These are phyloP conservation scores for Dasysyrphus albostriatus DNA, from an alignment of 2,888 invertebrate genomes.

Conservation along the genomic window DNA sequence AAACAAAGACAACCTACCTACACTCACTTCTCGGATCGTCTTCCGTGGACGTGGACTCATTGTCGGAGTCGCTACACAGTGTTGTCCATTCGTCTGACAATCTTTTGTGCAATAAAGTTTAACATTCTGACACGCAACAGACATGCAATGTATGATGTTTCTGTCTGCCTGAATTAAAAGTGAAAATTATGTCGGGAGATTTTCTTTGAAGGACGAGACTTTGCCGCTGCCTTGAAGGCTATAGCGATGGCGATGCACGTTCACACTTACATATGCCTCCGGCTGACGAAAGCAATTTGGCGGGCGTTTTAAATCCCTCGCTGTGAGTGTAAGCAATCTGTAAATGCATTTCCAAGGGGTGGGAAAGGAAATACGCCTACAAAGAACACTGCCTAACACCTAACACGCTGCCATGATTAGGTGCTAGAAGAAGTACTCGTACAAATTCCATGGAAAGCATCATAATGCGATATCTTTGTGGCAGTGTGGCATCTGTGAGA, in stretches of 20 bases:
- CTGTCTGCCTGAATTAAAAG: slow-evolving; percentile 59
- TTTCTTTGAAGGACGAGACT: slow-evolving; percentile 55
- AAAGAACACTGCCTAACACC: not conserved
- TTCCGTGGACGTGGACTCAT: not conserved
- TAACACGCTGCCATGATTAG: slow-evolving; percentile 42
- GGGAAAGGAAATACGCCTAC: slow-evolving; percentile 46
- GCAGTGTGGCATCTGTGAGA: slow-evolving; percentile 6
- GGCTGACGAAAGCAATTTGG: slow-evolving; percentile 35
- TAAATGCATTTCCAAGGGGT: slow-evolving; percentile 51
- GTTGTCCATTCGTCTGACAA: slow-evolving; percentile 14
- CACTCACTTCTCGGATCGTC: not conserved
- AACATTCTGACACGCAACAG: slow-evolving; percentile 16
- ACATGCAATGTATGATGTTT: slow-evolving; percentile 35
- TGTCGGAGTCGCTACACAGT: not conserved
- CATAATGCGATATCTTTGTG: slow-evolving; percentile 27
- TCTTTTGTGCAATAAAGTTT: slow-evolving; percentile 55
- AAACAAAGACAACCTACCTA: slow-evolving; percentile 5
- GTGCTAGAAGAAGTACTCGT: slow-evolving; percentile 54
- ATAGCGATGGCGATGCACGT: not conserved
- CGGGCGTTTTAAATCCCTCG: slow-evolving; percentile 29
- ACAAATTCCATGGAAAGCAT: slow-evolving; percentile 31
- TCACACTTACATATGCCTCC: not conserved
- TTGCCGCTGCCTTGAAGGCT: not conserved
- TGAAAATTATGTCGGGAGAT: slow-evolving; percentile 51
- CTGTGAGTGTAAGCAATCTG: slow-evolving; percentile 36